phyloP scores from a whole-genome alignment of 23 tunicate genomes.

The Trididemnum nubilum region DNA sequence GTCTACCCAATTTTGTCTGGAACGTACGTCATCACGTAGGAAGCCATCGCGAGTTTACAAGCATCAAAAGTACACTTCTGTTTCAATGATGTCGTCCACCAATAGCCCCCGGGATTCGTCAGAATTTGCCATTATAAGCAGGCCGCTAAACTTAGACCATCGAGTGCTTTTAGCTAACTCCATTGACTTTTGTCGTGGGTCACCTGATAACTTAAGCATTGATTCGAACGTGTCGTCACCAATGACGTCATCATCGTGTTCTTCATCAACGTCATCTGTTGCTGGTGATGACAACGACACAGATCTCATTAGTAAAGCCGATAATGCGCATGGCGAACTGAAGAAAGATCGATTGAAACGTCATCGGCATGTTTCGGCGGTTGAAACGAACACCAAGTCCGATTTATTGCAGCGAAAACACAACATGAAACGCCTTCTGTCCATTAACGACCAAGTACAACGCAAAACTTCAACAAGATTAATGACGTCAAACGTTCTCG shows the following conservation, averaged over 20 bases:
- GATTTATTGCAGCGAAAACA: slow-evolving; percentile 23
- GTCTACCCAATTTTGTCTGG: not conserved
- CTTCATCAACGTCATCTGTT: slow-evolving; percentile 28
- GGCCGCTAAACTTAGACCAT: slow-evolving; percentile 31
- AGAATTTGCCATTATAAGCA: slow-evolving; percentile 32
- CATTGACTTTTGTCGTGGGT: not conserved
- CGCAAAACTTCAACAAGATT: not conserved
- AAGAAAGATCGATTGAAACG: slow-evolving; percentile 8
- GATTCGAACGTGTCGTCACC: slow-evolving; percentile 12
- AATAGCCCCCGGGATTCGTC: slow-evolving; percentile 21
- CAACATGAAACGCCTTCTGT: slow-evolving; percentile 14
- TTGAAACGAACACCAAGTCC: slow-evolving; percentile 18
- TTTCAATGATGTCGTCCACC: slow-evolving; percentile 19
- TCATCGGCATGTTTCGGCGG: slow-evolving; percentile 28
- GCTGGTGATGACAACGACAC: slow-evolving; percentile 40
- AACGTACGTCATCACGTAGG: slow-evolving; percentile 20
- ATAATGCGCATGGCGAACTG: not conserved
- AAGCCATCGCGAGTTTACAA: slow-evolving; percentile 34
- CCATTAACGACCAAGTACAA: not conserved
- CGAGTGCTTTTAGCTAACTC: slow-evolving; percentile 27
- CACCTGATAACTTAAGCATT: not conserved
- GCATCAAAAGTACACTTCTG: slow-evolving; percentile 37
- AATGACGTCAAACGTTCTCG: not conserved
- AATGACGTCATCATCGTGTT: slow-evolving; percentile 29
- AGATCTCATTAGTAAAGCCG: slow-evolving; percentile 2